A percentile compares a stretch with the other conserved stretches of the same genome.
Evolutionary conservation across 2,113 vertebrate genomes (phyloP).

Genomic region (Barbus barbus): DNA sequence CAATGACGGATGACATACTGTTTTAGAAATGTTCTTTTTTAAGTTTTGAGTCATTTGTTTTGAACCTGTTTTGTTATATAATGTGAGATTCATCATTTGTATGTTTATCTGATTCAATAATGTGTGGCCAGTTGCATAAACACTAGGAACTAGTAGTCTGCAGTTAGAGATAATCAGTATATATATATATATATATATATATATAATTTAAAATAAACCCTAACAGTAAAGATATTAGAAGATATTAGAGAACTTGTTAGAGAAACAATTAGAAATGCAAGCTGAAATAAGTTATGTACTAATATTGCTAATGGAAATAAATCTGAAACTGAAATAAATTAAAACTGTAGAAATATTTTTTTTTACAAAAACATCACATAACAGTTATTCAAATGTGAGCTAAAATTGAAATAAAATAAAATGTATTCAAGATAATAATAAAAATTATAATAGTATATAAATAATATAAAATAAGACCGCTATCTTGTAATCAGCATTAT

Average conservation of each 20-base stretch:
- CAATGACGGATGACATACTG: not conserved
- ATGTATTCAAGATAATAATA: too few relatives aligned
- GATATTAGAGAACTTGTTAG: not conserved
- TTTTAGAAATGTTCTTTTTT: not conserved
- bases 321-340: not conserved
- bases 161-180: not conserved
- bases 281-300: not conserved
- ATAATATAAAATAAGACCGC: too few relatives aligned
- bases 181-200: too few relatives aligned
- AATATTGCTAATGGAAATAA: not conserved
- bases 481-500: too few relatives aligned
- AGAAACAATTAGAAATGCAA: not conserved
- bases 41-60: not conserved
- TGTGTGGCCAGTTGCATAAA: not conserved
- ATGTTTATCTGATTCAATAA: not conserved
- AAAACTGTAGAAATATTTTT: not conserved
- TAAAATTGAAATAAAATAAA: too few relatives aligned
- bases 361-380: too few relatives aligned
- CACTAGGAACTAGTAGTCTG: not conserved
- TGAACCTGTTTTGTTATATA: not conserved
- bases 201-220: not conserved
- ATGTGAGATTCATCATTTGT: not conserved
- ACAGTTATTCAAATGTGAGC: too few relatives aligned
- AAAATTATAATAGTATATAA: too few relatives aligned
- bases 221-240: too few relatives aligned